Base-by-base conservation (phyloP, 2,888 invertebrate genomes). In the Pachliopta kotzebuea region DNA sequence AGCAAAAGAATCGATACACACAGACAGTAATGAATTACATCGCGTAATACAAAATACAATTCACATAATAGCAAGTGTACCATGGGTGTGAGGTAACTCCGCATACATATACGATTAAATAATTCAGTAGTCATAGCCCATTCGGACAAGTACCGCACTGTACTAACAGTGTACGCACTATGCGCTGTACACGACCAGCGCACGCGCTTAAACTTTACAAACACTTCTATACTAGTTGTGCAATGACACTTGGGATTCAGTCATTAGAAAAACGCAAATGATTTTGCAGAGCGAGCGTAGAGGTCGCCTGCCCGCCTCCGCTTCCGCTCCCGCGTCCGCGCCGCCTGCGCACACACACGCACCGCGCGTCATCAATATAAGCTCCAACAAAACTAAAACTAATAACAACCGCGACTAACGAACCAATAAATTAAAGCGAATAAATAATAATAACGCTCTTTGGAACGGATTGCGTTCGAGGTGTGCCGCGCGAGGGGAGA, bases 391-490 rank as follows among this genome's bases (percentile, higher is more conserved):
- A 73, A 70, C 72, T 67, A 73, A 72, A 70, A 80, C 72, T 71
- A 49, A 37, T 37, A 75, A 78, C 76, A 76, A 71, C 67, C 69
- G 67, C 72, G 71, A 76, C 77, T 73, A 76, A 76, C 73, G 63
- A 78, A 81, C 70, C 62, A 76, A 84, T 84, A 85, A 86, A 82
- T 83, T 80, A 84, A 85, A 81, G 83, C 84, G 78, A 87, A 86
- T 86, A 88, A 88, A 87, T 86, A 81, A 80, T 71, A 77, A 74
- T 71, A 74, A 75, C 83, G 85, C 85, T 86, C 88, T 89, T 89
- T 89, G 89, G 90, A 86, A 85, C 86, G 81, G 84, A 80, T 83
- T 81, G 76, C 80, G 78, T 80, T 80, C 83, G 83, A 84, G 82
- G 84, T 84, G 79, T 79, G 71, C 67, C 60, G 66, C 69, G 65